A percentile compares a stretch with the other conserved stretches of the same genome.
phyloP scores from a whole-genome alignment of 2,113 vertebrate species.

The Microcebus griseorufus region DNA sequence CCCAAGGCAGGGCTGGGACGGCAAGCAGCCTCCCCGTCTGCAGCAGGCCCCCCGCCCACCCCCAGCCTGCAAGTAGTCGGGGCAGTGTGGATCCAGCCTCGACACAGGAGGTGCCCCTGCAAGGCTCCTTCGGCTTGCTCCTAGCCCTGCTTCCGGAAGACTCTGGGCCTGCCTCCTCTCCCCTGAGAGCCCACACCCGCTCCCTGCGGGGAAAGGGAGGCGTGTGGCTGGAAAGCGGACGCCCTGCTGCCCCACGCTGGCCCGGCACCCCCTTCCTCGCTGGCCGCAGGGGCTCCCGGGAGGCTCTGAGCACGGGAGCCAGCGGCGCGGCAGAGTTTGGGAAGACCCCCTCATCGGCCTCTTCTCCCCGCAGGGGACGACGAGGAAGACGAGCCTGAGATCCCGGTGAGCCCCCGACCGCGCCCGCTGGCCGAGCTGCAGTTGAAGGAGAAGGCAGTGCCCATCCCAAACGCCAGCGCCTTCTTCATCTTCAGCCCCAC shows the following conservation, averaged over 20 bases:
- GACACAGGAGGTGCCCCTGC: not conserved
- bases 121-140: not conserved
- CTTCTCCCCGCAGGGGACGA: conserved; percentile 89
- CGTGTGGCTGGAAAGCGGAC: not conserved
- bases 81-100: not conserved
- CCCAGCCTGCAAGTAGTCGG: not conserved
- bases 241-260: rapidly evolving
- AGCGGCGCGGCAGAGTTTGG: rapidly evolving
- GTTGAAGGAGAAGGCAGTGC: conserved; percentile 97
- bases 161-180: not conserved
- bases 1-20: not conserved
- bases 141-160: not conserved
- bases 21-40: not conserved
- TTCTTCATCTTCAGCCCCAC: conserved; percentile 98
- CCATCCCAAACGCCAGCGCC: conserved; percentile 95
- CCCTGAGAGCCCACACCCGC: not conserved
- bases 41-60: too few relatives aligned
- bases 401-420: conserved; percentile 94
- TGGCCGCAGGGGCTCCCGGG: too few relatives aligned
- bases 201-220: not conserved
- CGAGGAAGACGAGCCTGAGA: conserved; percentile 96
- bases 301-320: not conserved
- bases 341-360: not conserved
- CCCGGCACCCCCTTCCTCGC: not conserved
- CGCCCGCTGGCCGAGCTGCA: conserved; percentile 97